Evolutionary conservation across 1,140 invertebrate species (phyloP).

Genomic region (Aphidius gifuensis): DNA sequence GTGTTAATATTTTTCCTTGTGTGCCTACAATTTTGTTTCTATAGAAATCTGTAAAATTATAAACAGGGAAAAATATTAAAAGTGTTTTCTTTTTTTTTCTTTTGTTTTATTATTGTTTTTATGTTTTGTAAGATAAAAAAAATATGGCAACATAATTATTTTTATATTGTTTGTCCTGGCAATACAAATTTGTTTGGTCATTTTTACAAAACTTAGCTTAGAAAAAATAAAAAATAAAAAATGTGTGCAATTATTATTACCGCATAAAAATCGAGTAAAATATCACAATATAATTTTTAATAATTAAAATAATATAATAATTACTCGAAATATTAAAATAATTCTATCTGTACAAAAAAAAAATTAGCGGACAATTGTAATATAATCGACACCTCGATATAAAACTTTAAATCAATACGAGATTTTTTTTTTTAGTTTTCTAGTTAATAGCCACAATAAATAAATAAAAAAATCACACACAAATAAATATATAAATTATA

Average conservation of each 20-base stretch:
- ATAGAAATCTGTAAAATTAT: not conserved
- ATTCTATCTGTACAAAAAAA: no score
- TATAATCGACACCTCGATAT: no score
- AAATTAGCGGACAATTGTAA: no score
- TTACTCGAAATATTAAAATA: no score
- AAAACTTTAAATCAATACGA: no score
- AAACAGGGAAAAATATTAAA: no score
- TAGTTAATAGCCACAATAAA: no score
- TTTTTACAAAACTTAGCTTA: not conserved
- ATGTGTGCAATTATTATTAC: not conserved
- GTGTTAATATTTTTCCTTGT: slow-evolving; percentile 16
- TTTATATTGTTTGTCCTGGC: slow-evolving; percentile 7
- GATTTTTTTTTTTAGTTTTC: not conserved
- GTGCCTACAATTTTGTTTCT: slow-evolving; percentile 13
- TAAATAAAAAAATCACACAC: no score
- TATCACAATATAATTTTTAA: no score
- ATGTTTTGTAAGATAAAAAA: not conserved
- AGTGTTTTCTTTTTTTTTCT: not conserved
- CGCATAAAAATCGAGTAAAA: no score
- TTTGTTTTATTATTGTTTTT: not conserved
- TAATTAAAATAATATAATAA: no score
- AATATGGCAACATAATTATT: slow-evolving; percentile 6
- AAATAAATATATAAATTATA: no score
- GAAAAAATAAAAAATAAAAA: not conserved
- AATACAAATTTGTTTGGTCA: not conserved